Percentiles rank a stretch among this genome's conserved stretches.
Evolutionary conservation across 2,888 invertebrate genomes (phyloP).

Genomic region (Arctia plantaginis): DNA sequence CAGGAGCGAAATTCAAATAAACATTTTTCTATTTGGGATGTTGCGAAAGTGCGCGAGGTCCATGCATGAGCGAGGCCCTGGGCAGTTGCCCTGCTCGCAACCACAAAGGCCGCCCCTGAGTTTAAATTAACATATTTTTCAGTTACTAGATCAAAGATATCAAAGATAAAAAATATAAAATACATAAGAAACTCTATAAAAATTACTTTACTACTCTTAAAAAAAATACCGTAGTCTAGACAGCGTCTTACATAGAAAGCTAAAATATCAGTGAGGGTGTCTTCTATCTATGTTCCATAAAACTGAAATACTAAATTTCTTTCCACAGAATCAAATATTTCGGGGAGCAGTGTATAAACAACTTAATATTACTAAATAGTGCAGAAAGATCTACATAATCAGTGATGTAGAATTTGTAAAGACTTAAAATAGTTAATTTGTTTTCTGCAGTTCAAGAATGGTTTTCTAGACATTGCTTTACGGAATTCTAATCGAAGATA

Average conservation of each 20-base stretch:
- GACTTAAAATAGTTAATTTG: background rate
- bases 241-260: background rate
- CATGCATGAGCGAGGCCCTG: too few species aligned
- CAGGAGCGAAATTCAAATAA: too few species aligned
- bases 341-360: background rate
- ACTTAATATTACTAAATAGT: background rate
- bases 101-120: too few species aligned
- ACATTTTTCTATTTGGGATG: too few species aligned
- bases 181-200: background rate
- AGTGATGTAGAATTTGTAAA: too few species aligned
- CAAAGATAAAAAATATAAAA: too few species aligned
- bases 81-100: too few species aligned
- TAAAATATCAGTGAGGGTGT: background rate
- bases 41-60: too few species aligned
- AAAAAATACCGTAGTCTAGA: background rate
- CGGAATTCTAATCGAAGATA: slow-evolving; percentile 7
- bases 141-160: background rate
- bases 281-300: background rate
- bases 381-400: background rate
- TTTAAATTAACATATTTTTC: background rate
- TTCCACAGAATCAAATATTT: background rate
- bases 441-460: background rate
- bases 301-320: background rate
- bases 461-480: background rate
- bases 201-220: background rate